Evolutionary conservation across 2,797 vertebrate genomes (phyloP).

Genomic region (Hybognathus amarus): DNA sequence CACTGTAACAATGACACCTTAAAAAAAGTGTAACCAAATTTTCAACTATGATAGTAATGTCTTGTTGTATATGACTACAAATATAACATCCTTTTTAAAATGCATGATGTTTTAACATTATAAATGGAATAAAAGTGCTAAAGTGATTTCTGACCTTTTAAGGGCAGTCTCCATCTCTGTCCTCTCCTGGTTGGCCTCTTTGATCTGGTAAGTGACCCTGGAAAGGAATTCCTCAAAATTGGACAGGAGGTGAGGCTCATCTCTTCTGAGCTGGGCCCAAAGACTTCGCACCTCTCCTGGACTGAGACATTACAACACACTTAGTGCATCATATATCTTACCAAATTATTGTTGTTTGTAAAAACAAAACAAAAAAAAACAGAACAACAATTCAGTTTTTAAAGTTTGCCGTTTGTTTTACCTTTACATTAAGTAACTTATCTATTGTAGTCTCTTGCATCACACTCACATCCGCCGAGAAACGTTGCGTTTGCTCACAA

Average conservation of each 20-base stretch:
- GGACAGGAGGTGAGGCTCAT: conserved; percentile 86
- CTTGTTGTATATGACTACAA: background rate
- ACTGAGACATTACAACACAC: conserved; percentile 67
- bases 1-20: no score
- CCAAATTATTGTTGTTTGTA: background rate
- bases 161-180: conserved; percentile 86
- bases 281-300: conserved; percentile 83
- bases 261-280: conserved; percentile 86
- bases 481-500: no score
- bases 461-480: no score
- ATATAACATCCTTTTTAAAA: background rate
- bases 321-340: background rate
- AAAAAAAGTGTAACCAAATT: no score
- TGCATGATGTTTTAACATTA: background rate
- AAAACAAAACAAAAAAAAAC: background rate
- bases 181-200: conserved; percentile 89
- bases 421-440: background rate
- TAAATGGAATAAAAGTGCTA: background rate
- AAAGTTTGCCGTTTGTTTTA: background rate
- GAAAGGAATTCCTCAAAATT: conserved; percentile 90
- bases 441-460: background rate
- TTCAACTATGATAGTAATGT: background rate
- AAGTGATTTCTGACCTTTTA: conserved; percentile 75
- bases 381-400: background rate
- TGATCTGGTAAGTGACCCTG: conserved; percentile 87